Evolutionary conservation across 2,797 vertebrate genomes (phyloP).

Genomic region (Poecilia wingei): DNA sequence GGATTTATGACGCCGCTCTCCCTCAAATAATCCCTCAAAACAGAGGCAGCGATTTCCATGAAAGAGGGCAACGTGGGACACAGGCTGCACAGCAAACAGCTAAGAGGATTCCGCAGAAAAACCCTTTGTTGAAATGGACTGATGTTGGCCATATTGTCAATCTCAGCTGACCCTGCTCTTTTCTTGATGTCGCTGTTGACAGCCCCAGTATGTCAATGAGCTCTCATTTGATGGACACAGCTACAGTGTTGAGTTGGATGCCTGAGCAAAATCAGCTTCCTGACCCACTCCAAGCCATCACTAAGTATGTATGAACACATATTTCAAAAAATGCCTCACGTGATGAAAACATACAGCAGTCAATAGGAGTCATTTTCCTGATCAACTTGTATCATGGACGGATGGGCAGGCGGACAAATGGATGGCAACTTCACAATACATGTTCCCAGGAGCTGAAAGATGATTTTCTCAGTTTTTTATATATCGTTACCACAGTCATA

Average conservation of each 20-base stretch:
- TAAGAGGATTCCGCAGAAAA: constrained; percentile 69
- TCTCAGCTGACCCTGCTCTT: constrained; percentile 40
- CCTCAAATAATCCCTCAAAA: constrained; percentile 67
- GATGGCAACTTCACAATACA: not conserved
- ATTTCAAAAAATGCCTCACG: not conserved
- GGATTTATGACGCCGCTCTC: constrained; percentile 54
- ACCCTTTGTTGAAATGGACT: constrained; percentile 27
- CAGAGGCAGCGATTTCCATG: constrained; percentile 57
- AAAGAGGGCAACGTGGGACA: constrained; percentile 52
- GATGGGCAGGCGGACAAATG: not conserved
- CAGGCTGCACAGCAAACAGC: constrained; percentile 50
- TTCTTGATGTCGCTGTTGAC: constrained; percentile 41
- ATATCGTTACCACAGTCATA: not conserved
- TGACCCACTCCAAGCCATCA: constrained; percentile 22
- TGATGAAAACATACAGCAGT: constrained; percentile 1
- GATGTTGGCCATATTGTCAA: constrained; percentile 34
- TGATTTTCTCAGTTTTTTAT: not conserved
- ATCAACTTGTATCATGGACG: not conserved
- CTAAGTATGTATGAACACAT: constrained; percentile 5
- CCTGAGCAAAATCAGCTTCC: constrained; percentile 25
- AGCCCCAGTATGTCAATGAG: constrained; percentile 43
- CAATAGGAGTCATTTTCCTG: constrained; percentile 1
- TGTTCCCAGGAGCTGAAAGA: not conserved
- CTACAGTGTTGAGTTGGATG: constrained; percentile 48
- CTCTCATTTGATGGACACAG: constrained; percentile 53